phyloP scores from a whole-genome alignment of 1,140 invertebrate species.

The Drosophila pallidifrons region DNA sequence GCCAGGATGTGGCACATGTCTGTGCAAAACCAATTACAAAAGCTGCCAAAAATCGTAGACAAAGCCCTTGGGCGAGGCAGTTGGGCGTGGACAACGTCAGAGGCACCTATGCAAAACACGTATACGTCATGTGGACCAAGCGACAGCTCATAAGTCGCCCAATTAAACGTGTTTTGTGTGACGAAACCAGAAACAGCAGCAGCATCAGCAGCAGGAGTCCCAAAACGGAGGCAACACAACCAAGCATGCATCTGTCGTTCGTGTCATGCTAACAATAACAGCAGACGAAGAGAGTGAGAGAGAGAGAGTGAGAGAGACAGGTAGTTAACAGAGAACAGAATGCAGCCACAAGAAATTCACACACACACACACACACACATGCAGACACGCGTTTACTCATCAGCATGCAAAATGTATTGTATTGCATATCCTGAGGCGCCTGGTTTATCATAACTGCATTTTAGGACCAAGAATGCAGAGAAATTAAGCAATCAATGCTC shows the following conservation, averaged over 20 bases:
- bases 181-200: background rate
- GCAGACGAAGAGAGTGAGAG: background rate
- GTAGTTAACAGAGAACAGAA: background rate
- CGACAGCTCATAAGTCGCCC: constrained; percentile 57
- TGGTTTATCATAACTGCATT: constrained; percentile 16
- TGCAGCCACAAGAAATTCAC: background rate
- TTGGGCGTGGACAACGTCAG: background rate
- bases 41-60: constrained; percentile 63
- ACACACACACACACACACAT: background rate
- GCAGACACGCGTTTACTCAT: background rate
- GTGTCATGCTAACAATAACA: constrained; percentile 43
- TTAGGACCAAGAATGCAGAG: constrained; percentile 13
- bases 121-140: constrained; percentile 65
- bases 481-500: constrained; percentile 32
- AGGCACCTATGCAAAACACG: constrained; percentile 69
- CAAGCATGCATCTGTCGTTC: constrained; percentile 25
- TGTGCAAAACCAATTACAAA: constrained; percentile 66
- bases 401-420: constrained; percentile 6
- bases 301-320: background rate
- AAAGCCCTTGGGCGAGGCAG: constrained; percentile 12
- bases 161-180: constrained; percentile 64
- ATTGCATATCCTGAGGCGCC: background rate
- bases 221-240: constrained; percentile 6
- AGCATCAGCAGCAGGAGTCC: background rate
- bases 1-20: constrained; percentile 21